A percentile compares a stretch with the other conserved stretches of the same genome.
These are phyloP conservation scores for Nyctibius grandis DNA, from an alignment of 2,797 vertebrate genomes.

Conservation along the genomic window DNA sequence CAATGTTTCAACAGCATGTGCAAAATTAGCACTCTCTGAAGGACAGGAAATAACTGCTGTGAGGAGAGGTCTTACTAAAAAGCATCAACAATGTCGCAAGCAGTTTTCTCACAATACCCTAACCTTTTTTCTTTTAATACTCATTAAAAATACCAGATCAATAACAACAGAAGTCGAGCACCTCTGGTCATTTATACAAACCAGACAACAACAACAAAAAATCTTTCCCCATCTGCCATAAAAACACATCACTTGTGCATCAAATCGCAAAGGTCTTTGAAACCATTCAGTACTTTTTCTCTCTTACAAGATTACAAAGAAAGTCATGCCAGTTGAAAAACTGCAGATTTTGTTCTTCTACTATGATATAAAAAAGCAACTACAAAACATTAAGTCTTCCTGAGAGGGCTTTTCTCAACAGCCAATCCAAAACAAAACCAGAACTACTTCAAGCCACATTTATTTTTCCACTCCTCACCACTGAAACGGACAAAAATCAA, in stretches of 20 bases:
- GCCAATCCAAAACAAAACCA: not conserved
- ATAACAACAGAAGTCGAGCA: not conserved
- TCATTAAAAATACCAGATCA: not conserved
- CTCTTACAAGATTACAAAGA: not conserved
- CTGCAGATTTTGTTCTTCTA: not conserved
- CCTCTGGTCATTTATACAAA: not conserved
- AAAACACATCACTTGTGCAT: not conserved
- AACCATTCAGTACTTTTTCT: not conserved
- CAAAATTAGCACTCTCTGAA: not conserved
- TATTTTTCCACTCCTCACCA: not conserved
- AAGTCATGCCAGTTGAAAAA: not conserved
- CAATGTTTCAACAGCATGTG: not conserved
- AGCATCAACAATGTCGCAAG: not conserved
- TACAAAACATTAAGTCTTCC: not conserved
- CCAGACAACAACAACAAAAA: not conserved
- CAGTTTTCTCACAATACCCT: not conserved
- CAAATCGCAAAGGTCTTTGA: not conserved
- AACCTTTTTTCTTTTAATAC: not conserved
- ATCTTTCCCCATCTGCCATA: not conserved
- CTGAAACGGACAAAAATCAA: constrained; percentile 2
- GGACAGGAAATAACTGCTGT: not conserved
- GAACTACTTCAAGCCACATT: not conserved
- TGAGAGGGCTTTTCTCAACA: not conserved
- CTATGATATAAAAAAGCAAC: not conserved
- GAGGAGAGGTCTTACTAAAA: not conserved